Base-by-base conservation (phyloP, 2,113 vertebrate species). In the Calyptommatus sinebrachiatus region DNA sequence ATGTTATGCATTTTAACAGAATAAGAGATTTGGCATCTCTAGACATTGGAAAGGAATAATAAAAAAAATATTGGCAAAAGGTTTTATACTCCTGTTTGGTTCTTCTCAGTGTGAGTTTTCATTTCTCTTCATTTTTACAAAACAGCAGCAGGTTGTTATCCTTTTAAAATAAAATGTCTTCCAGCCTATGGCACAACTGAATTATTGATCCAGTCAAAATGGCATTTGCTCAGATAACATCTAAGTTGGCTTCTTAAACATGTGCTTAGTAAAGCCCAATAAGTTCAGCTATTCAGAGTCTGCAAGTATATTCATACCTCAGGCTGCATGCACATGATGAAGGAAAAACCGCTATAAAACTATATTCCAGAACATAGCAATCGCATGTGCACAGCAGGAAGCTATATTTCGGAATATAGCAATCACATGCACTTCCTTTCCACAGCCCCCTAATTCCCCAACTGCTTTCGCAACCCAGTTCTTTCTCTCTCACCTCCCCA, bases 11-110 rank as follows among this genome's bases (percentile, higher is more conserved):
- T 35, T 76, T 89, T 80, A 90, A 63, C 14, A n/a, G 81, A 80
- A 76, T 86, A 80, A 86, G 70, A 10, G 77, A 85, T 85, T 85
- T 84, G 21, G n/a, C 31, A 85, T 84, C 46, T 75, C 24, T 74
- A 77, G 69, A 71, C 18, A 76, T 20, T 20, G 21, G 18, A 87
- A 90, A 79, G 8, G 50, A 24, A 29, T 87, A 77, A 73, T 22
- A 71, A 73, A 45, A 73, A 85, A 77, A 77, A 66, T 63, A 61
- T 41, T 75, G 74, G 75, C 74, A 66, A 28, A 29, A 73, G 53
- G 53, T 0, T 0, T 86, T 66, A 70, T 61, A 5, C 8, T 22
- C 71, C 18, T 79, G 1, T 63, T 4, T 73, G 80, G 35, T 20
- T 60, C 87, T 46, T 50, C 62, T 29, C 63, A 41, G 20, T 66